Conservation (phyloP, 2,888 invertebrate genomes). For the Alentia gelatinosa region DNA sequence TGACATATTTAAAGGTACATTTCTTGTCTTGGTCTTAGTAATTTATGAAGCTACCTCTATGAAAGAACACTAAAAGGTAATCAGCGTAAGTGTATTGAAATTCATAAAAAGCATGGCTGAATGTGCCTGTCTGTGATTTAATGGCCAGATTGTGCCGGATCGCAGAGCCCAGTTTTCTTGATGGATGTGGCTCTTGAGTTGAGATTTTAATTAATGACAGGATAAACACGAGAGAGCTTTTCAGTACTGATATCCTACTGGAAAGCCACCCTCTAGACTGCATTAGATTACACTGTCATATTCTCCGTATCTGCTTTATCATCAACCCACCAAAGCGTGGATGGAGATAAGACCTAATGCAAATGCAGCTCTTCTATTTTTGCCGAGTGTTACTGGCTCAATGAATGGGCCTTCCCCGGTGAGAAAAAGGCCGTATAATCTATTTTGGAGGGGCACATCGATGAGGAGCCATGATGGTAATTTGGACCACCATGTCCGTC, state of each 20-base stretch:
- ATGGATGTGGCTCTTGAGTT: constrained; percentile 39
- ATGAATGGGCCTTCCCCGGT: not conserved
- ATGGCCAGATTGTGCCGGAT: not conserved
- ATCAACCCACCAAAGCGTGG: constrained; percentile 16
- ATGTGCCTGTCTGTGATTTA: constrained; percentile 18
- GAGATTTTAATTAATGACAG: constrained; percentile 40
- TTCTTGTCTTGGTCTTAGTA: too few species aligned
- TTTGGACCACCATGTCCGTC: not conserved
- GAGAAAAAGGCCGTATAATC: not conserved
- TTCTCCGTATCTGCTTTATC: not conserved
- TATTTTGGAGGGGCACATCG: not conserved
- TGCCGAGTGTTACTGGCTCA: not conserved
- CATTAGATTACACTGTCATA: not conserved
- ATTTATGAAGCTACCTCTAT: not conserved
- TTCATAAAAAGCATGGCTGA: constrained; percentile 33
- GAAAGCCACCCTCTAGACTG: not conserved
- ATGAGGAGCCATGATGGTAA: not conserved
- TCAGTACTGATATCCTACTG: not conserved
- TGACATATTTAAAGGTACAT: too few species aligned
- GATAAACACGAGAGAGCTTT: constrained; percentile 17
- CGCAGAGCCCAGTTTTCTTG: not conserved
- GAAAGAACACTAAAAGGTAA: constrained; percentile 20
- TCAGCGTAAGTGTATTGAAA: constrained; percentile 36
- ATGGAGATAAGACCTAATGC: constrained; percentile 11
- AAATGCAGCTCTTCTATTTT: constrained; percentile 21